Base-by-base conservation (phyloP, 2,113 vertebrate species). In the Apodemus sylvaticus region DNA sequence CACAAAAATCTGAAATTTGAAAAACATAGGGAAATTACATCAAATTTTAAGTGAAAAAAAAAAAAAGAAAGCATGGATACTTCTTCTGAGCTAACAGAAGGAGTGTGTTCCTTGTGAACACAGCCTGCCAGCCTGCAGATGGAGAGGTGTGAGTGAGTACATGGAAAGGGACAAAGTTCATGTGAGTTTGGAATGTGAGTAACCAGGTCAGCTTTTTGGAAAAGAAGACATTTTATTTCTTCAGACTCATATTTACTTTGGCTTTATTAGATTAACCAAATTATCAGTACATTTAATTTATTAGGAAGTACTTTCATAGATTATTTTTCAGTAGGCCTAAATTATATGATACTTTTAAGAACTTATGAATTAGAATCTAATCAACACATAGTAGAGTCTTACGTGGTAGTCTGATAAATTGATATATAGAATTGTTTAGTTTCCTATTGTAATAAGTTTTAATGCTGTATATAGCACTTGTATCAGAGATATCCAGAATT, bases 341-440 rank as follows among this genome's bases (percentile, higher is more conserved):
- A 91, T 55, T 92, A 13, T 90, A 7, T 73, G n/a, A 78, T 94
- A 86, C 53, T 79, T 95, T 96, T 73, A 87, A 94, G 85, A 96
- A 90, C 53, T 93, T 31, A 22, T 7, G 2, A 76, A 29, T 73
- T 89, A 78, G 45, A 81, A 51, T 81, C 5, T 34, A 86, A 55
- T 93, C 53, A 73, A 53, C 86, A 92, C 81, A 64, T 42, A 93
- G 5, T 78, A 36, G 3, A 86, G 51, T 95, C 51, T 90, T 88
- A 87, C 17, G 31, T 48, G 17, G 16, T 31, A 0, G 73, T 90
- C 13, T 83, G 88, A 55, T 95, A 88, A 85, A 31, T 86, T 55
- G 77, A 2, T 94, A 79, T 77, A 53, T 64, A 81, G 48, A 93
- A 95, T 82, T 89, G 58, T 66, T 96, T 94, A 92, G 42, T 81